Evolutionary conservation across 2,888 invertebrate species (phyloP).

Genomic region (Stictocephala bisonia): DNA sequence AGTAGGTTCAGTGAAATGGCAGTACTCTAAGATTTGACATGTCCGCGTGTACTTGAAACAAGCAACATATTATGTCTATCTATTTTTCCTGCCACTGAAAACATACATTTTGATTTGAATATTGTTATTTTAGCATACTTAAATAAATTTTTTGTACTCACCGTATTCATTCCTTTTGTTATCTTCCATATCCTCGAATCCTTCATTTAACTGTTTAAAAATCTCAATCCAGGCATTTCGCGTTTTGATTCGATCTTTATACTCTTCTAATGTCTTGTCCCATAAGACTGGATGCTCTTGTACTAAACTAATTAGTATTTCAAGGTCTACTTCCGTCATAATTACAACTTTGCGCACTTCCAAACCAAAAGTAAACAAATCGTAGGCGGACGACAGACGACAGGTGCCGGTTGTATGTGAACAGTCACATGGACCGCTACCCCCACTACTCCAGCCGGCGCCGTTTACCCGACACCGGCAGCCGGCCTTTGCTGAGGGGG

Average conservation of each 20-base stretch:
- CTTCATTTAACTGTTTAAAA: constrained; percentile 33
- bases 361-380: not conserved
- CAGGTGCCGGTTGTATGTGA: constrained; percentile 20
- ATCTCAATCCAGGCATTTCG: constrained; percentile 33
- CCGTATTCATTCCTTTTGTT: constrained; percentile 17
- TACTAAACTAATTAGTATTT: constrained; percentile 18
- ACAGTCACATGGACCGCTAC: constrained; percentile 26
- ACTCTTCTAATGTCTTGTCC: constrained; percentile 18
- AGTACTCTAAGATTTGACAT: constrained; percentile 29
- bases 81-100: constrained; percentile 2
- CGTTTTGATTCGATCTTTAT: constrained; percentile 36
- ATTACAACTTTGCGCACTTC: constrained; percentile 10
- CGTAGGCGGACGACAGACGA: constrained; percentile 17
- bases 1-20: constrained; percentile 21
- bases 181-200: constrained; percentile 23
- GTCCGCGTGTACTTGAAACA: constrained; percentile 2
- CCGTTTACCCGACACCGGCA: constrained; percentile 34
- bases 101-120: constrained; percentile 14
- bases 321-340: constrained; percentile 33
- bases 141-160: constrained; percentile 12
- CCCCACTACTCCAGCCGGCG: constrained; percentile 13
- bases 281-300: constrained; percentile 34
- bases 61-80: not conserved
- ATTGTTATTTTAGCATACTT: constrained; percentile 3
- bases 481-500: constrained; percentile 20